Evolutionary conservation across 2,113 vertebrate genomes (phyloP).

Genomic region (Scomber japonicus): DNA sequence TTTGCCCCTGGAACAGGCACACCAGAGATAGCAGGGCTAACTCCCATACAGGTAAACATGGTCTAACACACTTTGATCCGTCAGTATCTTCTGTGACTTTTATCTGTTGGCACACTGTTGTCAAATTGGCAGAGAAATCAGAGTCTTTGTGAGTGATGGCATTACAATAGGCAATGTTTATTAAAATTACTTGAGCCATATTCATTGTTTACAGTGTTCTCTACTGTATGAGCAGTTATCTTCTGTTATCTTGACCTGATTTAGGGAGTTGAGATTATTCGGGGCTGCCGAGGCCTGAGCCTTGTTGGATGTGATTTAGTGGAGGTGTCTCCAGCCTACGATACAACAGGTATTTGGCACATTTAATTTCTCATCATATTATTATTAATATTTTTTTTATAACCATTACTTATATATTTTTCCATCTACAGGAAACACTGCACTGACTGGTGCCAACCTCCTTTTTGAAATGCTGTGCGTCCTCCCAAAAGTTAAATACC

Average conservation of each 20-base stretch:
- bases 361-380: not conserved
- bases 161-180: not conserved
- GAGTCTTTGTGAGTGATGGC: not conserved
- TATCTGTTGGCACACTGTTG: no score
- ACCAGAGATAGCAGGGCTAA: conserved; percentile 94
- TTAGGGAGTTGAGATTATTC: conserved; percentile 94
- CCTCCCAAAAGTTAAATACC: conserved; percentile 87
- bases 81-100: no score
- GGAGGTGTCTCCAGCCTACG: conserved; percentile 92
- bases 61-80: not conserved
- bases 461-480: conserved; percentile 97
- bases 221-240: not conserved
- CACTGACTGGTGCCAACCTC: conserved; percentile 92
- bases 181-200: not conserved
- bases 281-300: conserved; percentile 91
- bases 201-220: no score
- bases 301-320: conserved; percentile 95
- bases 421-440: conserved; percentile 89
- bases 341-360: conserved; percentile 88
- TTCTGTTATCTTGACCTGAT: not conserved
- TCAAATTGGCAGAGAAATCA: no score
- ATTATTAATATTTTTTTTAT: not conserved
- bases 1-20: conserved; percentile 95
- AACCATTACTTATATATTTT: not conserved
- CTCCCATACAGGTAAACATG: conserved; percentile 89